Conservation (phyloP, 2,797 vertebrate species). For the Pipistrellus pygmaeus region DNA sequence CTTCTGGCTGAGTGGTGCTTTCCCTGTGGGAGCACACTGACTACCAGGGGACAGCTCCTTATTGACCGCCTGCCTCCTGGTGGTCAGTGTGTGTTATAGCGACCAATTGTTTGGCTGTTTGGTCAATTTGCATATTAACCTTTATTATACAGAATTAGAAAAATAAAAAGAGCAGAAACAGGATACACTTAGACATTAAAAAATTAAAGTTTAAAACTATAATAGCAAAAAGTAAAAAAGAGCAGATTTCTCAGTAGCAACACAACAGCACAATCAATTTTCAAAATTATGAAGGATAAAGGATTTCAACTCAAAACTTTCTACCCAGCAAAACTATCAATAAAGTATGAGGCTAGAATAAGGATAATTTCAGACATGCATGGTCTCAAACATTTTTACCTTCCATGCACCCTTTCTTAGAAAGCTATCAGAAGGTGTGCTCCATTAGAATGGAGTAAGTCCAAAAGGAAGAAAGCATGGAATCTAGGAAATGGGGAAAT, state of each 20-base stretch:
- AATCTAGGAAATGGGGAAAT: background rate
- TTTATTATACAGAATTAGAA: no score
- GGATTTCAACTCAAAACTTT: background rate
- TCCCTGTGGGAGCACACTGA: no score
- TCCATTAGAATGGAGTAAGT: constrained; percentile 9
- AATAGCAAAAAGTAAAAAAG: constrained; percentile 4
- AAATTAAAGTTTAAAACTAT: background rate
- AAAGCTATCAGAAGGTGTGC: background rate
- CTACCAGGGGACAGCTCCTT: no score
- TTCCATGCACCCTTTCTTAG: background rate
- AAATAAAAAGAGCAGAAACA: background rate
- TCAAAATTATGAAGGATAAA: constrained; percentile 46
- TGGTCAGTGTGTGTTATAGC: no score
- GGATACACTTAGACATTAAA: background rate
- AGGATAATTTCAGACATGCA: background rate
- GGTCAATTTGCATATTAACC: no score
- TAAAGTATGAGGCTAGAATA: background rate
- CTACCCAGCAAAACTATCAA: background rate
- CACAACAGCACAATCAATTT: background rate
- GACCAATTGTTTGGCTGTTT: no score
- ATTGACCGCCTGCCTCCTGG: no score
- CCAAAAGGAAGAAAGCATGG: background rate
- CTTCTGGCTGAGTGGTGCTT: no score
- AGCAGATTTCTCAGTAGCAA: constrained; percentile 14
- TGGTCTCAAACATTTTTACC: background rate